Base-by-base conservation (phyloP, 2,888 invertebrate genomes). In the Lasioglossum malachurum region DNA sequence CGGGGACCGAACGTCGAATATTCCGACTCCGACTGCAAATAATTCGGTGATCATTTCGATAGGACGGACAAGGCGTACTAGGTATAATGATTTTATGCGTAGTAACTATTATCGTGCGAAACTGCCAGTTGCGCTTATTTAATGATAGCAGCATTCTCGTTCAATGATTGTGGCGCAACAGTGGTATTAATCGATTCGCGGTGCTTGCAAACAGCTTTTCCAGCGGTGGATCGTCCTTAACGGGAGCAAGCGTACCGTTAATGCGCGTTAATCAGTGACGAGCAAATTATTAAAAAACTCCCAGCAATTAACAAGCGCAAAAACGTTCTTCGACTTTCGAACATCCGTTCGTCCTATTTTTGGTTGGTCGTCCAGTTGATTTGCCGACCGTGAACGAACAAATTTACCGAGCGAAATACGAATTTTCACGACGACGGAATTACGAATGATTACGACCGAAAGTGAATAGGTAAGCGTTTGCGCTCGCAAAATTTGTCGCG, bases 121-220 rank as follows among this genome's bases (percentile, higher is more conserved):
- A n/a, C 78, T 64, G 74, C 41, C 76, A 80, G 76, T 74, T 73
- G 44, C 69, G 71, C 8, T 82, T 60, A 64, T 78, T 81, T 86
- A 78, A 78, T 60, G 35, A 31, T 35, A 60, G 23, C 64, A 31
- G 73, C 35, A 86, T 77, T 80, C 75, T 44, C 73, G 53, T 46
- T 69, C 31, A 76, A 86, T 82, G 79, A 86, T 76, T 73, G 19
- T 19, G 16, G 69, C n/a, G 80, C 35, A 75, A 72, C 72, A 80
- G 86, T 31, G 44, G n/a, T 60, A 49, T 38, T 82, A 86, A 86
- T 86, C 76, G 67, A 79, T 86, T 69, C 78, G 46, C 27, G 35
- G 23, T 31, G 41, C 27, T 41, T 31, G 27, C 41, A 49, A 73
- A 73, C 49, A 74, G 60, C 35, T 78, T 81, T 81, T n/a, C 75